Percentiles rank a stretch among this genome's conserved stretches.
Evolutionary conservation across 1,140 invertebrate species (phyloP).

Genomic region (Eufriesea mexicana): DNA sequence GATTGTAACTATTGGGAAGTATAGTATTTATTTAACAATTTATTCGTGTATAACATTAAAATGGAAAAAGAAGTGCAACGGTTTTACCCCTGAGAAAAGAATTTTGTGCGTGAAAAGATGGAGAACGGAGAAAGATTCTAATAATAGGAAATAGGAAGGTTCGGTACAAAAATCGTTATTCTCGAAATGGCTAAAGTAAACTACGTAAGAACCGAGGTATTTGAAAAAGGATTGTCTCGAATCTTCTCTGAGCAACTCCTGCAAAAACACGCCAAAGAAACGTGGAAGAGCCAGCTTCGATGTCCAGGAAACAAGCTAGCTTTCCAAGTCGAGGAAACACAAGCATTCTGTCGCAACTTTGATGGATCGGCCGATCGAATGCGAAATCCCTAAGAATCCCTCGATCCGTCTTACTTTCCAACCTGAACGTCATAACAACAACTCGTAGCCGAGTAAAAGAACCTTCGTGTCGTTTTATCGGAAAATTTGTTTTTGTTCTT

Average conservation of each 20-base stretch:
- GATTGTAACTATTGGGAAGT: too few relatives aligned
- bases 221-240: conserved; percentile 5
- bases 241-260: not conserved
- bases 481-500: conserved; percentile 8
- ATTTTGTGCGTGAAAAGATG: too few relatives aligned
- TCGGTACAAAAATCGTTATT: not conserved
- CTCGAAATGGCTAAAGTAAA: not conserved
- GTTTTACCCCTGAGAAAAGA: too few relatives aligned
- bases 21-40: too few relatives aligned
- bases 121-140: not conserved
- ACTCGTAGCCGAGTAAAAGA: conserved; percentile 7
- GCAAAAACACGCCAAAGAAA: not conserved
- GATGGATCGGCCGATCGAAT: conserved; percentile 48
- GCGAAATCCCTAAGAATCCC: conserved; percentile 10
- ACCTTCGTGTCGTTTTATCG: not conserved
- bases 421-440: conserved; percentile 57
- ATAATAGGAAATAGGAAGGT: not conserved
- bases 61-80: too few relatives aligned
- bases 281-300: not conserved
- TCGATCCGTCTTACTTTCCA: conserved; percentile 60
- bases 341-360: conserved; percentile 36
- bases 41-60: too few relatives aligned
- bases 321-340: conserved; percentile 10
- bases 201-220: not conserved
- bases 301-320: not conserved